phyloP scores from a whole-genome alignment of 2,113 vertebrate species.

The Nesospiza acunhae region DNA sequence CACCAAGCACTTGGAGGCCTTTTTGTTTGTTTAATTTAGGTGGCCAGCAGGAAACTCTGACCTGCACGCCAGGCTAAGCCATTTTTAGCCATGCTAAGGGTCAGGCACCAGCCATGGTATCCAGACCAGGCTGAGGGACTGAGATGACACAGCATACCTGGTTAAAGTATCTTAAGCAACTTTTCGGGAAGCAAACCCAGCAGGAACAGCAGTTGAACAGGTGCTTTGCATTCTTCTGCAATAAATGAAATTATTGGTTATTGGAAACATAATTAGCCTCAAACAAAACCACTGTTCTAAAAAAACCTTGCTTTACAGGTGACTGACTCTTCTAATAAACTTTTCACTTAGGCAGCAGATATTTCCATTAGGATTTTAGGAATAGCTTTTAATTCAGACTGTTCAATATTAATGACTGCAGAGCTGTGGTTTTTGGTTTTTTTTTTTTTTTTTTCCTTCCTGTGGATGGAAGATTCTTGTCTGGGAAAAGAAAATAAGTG shows the following conservation, averaged over 20 bases:
- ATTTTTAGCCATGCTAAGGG: neutral
- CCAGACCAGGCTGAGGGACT: neutral
- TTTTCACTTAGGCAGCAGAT: neutral
- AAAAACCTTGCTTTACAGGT: neutral
- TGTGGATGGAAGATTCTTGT: neutral
- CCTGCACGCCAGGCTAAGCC: neutral
- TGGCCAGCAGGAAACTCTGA: neutral
- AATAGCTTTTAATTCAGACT: neutral
- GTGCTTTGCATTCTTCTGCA: constrained; percentile 55
- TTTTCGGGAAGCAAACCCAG: constrained; percentile 66
- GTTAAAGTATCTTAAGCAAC: constrained; percentile 62
- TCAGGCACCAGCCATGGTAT: neutral
- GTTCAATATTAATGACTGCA: neutral
- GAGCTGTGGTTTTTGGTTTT: neutral
- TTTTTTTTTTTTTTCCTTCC: neutral
- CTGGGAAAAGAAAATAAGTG: constrained; percentile 20
- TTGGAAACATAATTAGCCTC: neutral
- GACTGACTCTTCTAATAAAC: neutral
- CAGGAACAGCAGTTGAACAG: constrained; percentile 59
- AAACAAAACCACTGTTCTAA: neutral
- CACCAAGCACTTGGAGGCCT: neutral
- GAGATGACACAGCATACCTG: constrained; percentile 72
- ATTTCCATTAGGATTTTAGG: neutral
- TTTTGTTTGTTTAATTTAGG: neutral
- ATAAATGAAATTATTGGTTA: neutral